Conservation (phyloP, 2,113 vertebrate genomes). For the Sclerurus mexicanus region DNA sequence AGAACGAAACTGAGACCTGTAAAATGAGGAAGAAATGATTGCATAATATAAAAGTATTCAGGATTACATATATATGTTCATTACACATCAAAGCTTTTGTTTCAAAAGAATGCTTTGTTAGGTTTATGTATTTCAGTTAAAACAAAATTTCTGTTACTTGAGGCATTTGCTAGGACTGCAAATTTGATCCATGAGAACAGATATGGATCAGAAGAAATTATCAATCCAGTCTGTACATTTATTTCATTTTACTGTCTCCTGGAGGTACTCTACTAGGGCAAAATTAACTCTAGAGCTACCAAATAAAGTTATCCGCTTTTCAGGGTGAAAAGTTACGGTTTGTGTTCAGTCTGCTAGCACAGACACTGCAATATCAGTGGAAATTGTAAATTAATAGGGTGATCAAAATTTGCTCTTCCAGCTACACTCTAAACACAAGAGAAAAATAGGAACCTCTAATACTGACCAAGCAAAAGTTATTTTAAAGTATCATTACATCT, state of each 20-base stretch:
- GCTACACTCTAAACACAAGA: neutral
- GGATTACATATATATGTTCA: neutral
- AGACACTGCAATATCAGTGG: neutral
- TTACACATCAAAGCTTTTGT: neutral
- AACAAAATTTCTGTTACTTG: neutral
- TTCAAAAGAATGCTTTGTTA: neutral
- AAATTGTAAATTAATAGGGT: neutral
- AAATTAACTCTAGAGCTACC: neutral
- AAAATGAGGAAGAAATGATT: neutral
- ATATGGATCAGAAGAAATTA: neutral
- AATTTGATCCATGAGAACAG: neutral
- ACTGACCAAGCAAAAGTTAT: neutral
- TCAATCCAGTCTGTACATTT: neutral
- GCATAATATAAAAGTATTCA: neutral
- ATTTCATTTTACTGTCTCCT: neutral
- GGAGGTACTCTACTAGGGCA: neutral
- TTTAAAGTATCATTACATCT: neutral
- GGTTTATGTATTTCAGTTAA: neutral
- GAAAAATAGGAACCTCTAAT: neutral
- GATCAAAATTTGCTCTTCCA: neutral
- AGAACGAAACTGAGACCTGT: neutral
- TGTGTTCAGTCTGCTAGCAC: neutral
- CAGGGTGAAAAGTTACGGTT: neutral
- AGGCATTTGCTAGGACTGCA: neutral
- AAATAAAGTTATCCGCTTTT: neutral